Base-by-base conservation (phyloP, 2,113 vertebrate species). In the Peucedramus taeniatus region DNA sequence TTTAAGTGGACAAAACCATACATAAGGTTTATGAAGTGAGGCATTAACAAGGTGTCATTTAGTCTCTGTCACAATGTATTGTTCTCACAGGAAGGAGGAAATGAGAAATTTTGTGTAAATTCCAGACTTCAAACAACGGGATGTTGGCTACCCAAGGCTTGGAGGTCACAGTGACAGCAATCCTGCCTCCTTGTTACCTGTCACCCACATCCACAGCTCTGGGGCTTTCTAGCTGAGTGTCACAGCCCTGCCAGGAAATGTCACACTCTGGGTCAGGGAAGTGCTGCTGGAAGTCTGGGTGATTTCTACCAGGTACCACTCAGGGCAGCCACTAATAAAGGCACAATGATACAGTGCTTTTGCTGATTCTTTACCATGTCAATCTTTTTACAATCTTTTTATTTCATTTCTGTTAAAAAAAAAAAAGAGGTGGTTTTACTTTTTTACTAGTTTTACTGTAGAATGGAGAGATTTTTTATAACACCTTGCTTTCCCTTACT, bases 61-160 rank as follows among this genome's bases (percentile, higher is more conserved):
- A 90, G 83, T 53, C 54, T 80, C 87, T 95, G 79, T 90, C 88
- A 96, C 93, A 84, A 88, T 17, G 90, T n/a, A 97, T 96, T 97
- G 97, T 97, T 76, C 82, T 94, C 54, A 45, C 94, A 96, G 96
- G 95, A 96, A 97, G 83, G 61, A 97, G 96, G 96, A 97, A 97
- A 97, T 97, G 96, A 96, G 95, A 86, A 95, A 94, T 97, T 93
- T 12, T 96, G 92, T 97, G 72, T 90, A 91, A 93, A 93, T 94
- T 93, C 90, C 89, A 83, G 84, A 85, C 94, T 96, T 96, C 93
- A 97, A 96, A 96, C 91, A 77, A 95, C 7, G 84, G 94, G 95
- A 97, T 97, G 94, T 96, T 87, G 94, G 82, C 78, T 80, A 88
- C 81, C 79, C 68, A 33, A 39, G 80, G 90, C 39, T 31, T 35